These are phyloP conservation scores for Rhopalosiphum padi DNA, from an alignment of 1,140 invertebrate species.

Conservation along the genomic window DNA sequence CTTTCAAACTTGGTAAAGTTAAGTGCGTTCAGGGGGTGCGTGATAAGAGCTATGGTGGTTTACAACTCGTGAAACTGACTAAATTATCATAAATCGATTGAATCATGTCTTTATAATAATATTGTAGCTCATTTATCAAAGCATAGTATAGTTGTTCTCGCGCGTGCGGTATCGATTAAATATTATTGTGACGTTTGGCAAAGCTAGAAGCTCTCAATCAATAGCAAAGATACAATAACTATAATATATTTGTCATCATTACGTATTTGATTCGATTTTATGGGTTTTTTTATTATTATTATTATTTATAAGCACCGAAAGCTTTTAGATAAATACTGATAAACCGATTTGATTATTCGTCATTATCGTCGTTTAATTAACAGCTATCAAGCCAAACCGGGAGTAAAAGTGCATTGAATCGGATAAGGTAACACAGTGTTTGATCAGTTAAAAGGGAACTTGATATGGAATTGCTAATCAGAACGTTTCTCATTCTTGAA, in stretches of 20 bases:
- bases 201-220: background rate
- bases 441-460: conserved; percentile 48
- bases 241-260: background rate
- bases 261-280: background rate
- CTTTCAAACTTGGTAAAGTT: conserved; percentile 30
- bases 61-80: background rate
- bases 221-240: background rate
- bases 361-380: conserved; percentile 25
- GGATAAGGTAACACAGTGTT: conserved; percentile 24
- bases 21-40: background rate
- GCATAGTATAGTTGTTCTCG: background rate
- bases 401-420: background rate
- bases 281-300: background rate
- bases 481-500: conserved; percentile 11
- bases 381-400: background rate
- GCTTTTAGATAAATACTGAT: background rate
- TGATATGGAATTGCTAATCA: conserved; percentile 29
- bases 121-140: conserved; percentile 24
- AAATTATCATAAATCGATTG: conserved; percentile 51
- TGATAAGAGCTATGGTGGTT: background rate
- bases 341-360: background rate
- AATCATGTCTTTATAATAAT: background rate
- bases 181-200: background rate
- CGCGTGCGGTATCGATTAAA: background rate
- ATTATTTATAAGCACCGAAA: background rate